A percentile compares a stretch with the other conserved stretches of the same genome.
Conservation (phyloP, 1,140 invertebrate species). For the Dolichoris vasculosae region DNA sequence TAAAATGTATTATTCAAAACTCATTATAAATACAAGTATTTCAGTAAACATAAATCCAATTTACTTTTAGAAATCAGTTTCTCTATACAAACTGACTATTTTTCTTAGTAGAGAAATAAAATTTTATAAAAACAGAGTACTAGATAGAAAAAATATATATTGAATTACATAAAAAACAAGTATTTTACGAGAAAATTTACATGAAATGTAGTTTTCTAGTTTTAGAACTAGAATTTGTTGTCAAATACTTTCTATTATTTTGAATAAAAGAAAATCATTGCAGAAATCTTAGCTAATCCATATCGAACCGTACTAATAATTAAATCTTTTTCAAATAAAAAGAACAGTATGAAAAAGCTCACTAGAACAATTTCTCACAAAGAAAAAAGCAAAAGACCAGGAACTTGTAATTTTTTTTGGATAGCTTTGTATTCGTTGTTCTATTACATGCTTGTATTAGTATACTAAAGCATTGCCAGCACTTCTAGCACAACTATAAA, state of each 20-base stretch:
- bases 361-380: too few species aligned
- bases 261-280: not conserved
- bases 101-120: not conserved
- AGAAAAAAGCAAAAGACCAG: not conserved
- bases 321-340: not conserved
- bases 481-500: constrained; percentile 9
- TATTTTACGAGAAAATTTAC: not conserved
- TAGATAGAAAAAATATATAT: not conserved
- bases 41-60: not conserved
- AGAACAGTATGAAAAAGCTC: not conserved
- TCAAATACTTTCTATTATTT: not conserved
- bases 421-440: not conserved
- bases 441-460: constrained; percentile 46
- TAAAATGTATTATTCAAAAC: not conserved
- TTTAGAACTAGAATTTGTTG: too few species aligned
- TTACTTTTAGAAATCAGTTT: not conserved
- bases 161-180: not conserved
- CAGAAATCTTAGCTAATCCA: not conserved
- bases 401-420: constrained; percentile 13
- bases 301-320: not conserved
- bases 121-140: not conserved
- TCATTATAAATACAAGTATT: constrained; percentile 1
- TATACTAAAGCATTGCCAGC: constrained; percentile 20
- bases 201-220: not conserved
- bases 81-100: not conserved